Conservation (phyloP, 2,888 invertebrate genomes). For the Odontomyia ornata region DNA sequence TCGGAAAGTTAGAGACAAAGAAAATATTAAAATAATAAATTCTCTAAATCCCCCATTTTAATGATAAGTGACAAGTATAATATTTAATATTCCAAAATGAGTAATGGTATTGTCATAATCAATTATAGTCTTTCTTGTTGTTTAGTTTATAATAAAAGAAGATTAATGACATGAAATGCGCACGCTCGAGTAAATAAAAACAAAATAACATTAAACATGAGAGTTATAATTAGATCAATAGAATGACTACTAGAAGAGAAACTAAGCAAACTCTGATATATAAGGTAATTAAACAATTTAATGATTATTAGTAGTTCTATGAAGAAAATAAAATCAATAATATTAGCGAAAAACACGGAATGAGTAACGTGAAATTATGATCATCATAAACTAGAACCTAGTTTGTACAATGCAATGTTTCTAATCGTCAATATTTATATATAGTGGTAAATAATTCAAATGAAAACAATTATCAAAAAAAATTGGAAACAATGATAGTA, state of each 20-base stretch:
- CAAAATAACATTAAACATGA: neutral
- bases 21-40: neutral
- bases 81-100: constrained; percentile 35
- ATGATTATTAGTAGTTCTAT: constrained; percentile 30
- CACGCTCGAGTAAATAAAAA: neutral
- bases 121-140: constrained; percentile 44
- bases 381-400: constrained; percentile 34
- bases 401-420: constrained; percentile 33
- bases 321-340: constrained; percentile 11
- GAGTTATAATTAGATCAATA: neutral
- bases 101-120: constrained; percentile 38
- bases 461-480: constrained; percentile 30
- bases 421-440: constrained; percentile 43
- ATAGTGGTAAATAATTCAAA: constrained; percentile 12
- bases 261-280: neutral
- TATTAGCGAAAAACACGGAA: constrained; percentile 22
- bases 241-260: neutral
- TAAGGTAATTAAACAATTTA: neutral
- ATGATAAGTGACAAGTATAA: constrained; percentile 19
- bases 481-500: constrained; percentile 16
- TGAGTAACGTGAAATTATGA: constrained; percentile 26
- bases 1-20: neutral
- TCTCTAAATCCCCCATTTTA: constrained; percentile 3
- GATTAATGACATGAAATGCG: constrained; percentile 6
- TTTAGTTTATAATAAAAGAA: constrained; percentile 38